phyloP scores from a whole-genome alignment of 2,888 invertebrate species.

The Synergus japonicus region DNA sequence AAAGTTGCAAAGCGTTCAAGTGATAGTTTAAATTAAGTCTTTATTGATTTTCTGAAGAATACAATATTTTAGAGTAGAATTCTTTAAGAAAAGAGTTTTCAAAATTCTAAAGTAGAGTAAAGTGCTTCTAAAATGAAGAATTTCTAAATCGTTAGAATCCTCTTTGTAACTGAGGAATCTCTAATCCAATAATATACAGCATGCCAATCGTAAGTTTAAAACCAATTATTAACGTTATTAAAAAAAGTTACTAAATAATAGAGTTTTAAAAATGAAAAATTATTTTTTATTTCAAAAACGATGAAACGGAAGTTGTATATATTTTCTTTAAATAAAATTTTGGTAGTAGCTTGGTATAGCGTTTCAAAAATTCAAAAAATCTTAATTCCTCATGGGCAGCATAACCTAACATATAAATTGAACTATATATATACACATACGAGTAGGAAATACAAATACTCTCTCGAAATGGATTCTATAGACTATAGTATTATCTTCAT shows the following conservation, averaged over 20 bases:
- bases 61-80: not conserved
- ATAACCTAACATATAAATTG: not conserved
- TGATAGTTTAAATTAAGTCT: not conserved
- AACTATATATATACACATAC: not conserved
- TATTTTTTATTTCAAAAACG: not conserved
- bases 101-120: not conserved
- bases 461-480: conserved; percentile 17
- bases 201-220: not conserved
- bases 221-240: not conserved
- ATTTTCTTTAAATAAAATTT: not conserved
- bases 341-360: not conserved
- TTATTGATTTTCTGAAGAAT: not conserved
- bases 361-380: not conserved
- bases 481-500: not conserved
- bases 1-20: not conserved
- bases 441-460: not conserved
- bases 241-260: not conserved
- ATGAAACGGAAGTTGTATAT: not conserved
- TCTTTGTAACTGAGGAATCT: not conserved
- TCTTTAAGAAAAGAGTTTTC: not conserved
- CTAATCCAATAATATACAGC: conserved; percentile 19
- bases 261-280: not conserved
- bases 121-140: not conserved
- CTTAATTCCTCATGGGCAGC: not conserved
- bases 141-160: not conserved